phyloP scores from a whole-genome alignment of 2,888 invertebrate genomes.

The Sesia bembeciformis region DNA sequence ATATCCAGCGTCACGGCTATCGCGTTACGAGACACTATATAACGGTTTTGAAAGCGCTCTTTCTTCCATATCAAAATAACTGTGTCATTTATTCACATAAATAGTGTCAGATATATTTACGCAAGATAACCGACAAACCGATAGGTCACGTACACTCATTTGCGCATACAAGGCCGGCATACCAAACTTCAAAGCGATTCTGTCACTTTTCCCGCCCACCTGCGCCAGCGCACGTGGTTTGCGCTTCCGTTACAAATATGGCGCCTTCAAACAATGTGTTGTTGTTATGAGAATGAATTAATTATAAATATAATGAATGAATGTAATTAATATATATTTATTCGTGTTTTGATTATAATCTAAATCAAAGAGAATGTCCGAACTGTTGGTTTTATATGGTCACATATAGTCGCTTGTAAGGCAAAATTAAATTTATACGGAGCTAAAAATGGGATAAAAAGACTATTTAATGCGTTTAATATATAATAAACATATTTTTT shows the following conservation, averaged over 20 bases:
- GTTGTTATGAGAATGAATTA: no score
- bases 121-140: not conserved
- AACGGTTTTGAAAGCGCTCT: not conserved
- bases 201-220: constrained; percentile 25
- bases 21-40: not conserved
- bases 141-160: constrained; percentile 12
- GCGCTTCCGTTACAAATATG: constrained; percentile 17
- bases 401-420: no score
- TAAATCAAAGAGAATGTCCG: no score
- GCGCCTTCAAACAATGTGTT: not conserved
- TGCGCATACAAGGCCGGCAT: constrained; percentile 10
- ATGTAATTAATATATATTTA: not conserved
- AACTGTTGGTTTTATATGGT: no score
- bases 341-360: no score
- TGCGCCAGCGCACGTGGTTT: constrained; percentile 30
- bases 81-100: not conserved
- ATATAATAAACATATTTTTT: no score
- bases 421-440: no score
- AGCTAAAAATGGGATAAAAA: no score
- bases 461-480: no score
- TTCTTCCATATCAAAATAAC: not conserved
- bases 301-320: not conserved
- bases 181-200: constrained; percentile 11
- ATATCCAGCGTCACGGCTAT: not conserved
- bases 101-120: not conserved